Conservation (phyloP, 2,888 invertebrate species). For the Andrena fulva region DNA sequence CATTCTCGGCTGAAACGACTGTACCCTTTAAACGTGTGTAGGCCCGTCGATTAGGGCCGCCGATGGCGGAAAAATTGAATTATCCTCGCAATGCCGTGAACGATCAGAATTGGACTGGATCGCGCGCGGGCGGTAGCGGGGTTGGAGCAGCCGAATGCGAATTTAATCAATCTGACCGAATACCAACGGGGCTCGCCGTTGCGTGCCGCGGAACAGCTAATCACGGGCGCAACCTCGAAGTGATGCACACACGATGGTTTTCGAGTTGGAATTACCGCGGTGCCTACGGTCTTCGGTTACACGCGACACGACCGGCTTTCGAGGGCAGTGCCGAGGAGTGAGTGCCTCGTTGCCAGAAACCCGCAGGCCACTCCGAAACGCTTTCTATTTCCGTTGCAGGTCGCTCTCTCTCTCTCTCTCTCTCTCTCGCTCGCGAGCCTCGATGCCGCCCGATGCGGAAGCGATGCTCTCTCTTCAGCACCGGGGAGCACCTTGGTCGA, state of each 20-base stretch:
- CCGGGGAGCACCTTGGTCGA: no score
- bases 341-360: conserved; percentile 55
- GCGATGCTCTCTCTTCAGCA: no score
- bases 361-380: conserved; percentile 41
- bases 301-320: conserved; percentile 59
- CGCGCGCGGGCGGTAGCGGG: background rate
- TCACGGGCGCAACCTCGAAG: conserved; percentile 56
- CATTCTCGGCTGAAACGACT: no score
- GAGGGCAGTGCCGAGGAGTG: conserved; percentile 50
- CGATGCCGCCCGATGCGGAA: no score
- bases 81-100: conserved; percentile 9
- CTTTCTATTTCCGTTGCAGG: conserved; percentile 52
- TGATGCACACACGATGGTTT: conserved; percentile 62
- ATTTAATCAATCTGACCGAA: conserved; percentile 60
- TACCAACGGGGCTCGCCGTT: conserved; percentile 34
- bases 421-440: background rate
- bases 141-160: conserved; percentile 39
- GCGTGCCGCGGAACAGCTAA: conserved; percentile 63
- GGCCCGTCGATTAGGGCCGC: no score
- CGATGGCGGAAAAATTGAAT: background rate
- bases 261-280: conserved; percentile 58
- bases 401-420: background rate
- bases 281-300: conserved; percentile 54
- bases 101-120: conserved; percentile 22
- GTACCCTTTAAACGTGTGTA: no score